Base-by-base conservation (phyloP, 1,140 invertebrate species). In the Leptinotarsa undecemlineata region DNA sequence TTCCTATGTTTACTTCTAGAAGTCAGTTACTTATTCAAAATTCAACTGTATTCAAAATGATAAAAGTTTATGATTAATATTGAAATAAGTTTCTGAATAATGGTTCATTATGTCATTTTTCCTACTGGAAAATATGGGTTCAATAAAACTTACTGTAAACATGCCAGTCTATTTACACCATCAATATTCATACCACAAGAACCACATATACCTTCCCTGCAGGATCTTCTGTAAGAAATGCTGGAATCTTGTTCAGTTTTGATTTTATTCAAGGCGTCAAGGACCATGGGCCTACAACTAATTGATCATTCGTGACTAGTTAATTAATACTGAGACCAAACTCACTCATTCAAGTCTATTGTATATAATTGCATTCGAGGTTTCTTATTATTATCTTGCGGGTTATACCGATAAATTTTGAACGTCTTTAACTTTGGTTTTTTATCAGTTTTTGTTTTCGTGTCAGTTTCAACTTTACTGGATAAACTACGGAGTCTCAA, bases 161-260 rank as follows among this genome's bases (percentile, higher is more conserved):
- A 97, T 68, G 96, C 95, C 57, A 97, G 87, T 48, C 92, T 94
- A 83, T 98, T 97, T 0, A 88, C 85, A 21, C 96, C 95, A 82
- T 93, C 91, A 81, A 98, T 93, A 82, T 96, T 97, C 91, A 98
- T 94, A 1, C 93, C 90, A 85, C 95, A 97, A 17, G 94, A 95
- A 3, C 96, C 96, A 83, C 96, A 98, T 81, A 97, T 96, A 60
- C 95, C 93, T 86, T 96, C 95, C 20, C 95, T 88, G 79, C 95
- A 96, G 0, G 94, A 96, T 79, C 92, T 86, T 72, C 95, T 86
- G 82, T 95, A 97, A 13, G 93, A 92, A 57, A 97, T 85, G 0
- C 94, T 93, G 1, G 95, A 91, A 83, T 98, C 96, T 57, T 93
- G 89, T 81, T 95, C 90, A 81, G 94, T 93, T 86, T 97, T 97